phyloP scores from a whole-genome alignment of 2,113 vertebrate genomes.

The Stictonetta naevosa region DNA sequence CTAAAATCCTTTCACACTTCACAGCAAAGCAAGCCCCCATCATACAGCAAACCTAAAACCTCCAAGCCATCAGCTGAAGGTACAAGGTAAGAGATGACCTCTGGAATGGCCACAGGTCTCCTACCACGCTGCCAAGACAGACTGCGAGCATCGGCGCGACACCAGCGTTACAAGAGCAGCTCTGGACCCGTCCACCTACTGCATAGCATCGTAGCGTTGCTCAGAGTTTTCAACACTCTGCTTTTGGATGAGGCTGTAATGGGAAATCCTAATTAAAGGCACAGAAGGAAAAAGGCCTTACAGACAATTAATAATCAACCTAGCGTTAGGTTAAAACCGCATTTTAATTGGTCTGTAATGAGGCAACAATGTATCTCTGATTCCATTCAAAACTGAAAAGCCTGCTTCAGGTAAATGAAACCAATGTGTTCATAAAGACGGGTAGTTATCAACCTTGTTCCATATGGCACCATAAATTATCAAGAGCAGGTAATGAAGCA shows the following conservation, averaged over 20 bases:
- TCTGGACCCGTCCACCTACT: background rate
- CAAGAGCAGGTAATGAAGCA: constrained; percentile 61
- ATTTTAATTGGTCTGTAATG: constrained; percentile 30
- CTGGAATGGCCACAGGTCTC: rapidly evolving
- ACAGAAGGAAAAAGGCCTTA: constrained; percentile 44
- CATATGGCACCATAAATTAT: constrained; percentile 66
- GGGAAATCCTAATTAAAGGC: constrained; percentile 19
- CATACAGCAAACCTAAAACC: background rate
- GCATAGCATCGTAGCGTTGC: rapidly evolving
- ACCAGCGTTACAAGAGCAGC: rapidly evolving
- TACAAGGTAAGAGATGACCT: background rate
- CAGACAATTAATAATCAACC: constrained; percentile 33
- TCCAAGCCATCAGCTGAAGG: background rate
- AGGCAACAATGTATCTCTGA: constrained; percentile 5
- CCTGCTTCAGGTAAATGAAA: constrained; percentile 28
- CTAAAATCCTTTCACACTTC: background rate
- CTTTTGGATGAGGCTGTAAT: background rate
- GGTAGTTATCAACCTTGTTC: constrained; percentile 47
- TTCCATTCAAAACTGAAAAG: background rate
- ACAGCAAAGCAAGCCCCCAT: background rate
- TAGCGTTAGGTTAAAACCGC: background rate
- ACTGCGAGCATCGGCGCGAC: rapidly evolving
- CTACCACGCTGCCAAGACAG: rapidly evolving
- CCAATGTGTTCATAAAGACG: background rate
- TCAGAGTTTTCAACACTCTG: background rate